These are phyloP conservation scores for Sebastes kiyomatsui DNA, from an alignment of 2,797 vertebrate genomes.

Conservation along the genomic window DNA sequence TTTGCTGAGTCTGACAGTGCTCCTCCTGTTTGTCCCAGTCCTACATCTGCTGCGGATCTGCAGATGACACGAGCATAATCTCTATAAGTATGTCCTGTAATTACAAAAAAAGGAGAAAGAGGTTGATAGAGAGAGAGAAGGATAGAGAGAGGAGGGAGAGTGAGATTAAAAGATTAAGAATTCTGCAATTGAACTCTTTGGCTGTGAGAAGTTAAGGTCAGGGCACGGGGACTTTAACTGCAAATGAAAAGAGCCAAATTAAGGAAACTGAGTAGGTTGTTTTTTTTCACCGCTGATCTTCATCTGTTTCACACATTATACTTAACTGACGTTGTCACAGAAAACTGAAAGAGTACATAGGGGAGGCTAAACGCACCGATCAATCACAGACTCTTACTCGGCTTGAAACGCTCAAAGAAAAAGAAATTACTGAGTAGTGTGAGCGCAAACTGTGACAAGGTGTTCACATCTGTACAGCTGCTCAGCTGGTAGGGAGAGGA, in stretches of 20 bases:
- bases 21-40: conserved; percentile 25
- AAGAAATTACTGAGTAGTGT: conserved; percentile 59
- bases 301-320: conserved; percentile 58
- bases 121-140: conserved; percentile 48
- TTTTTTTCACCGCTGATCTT: conserved; percentile 20
- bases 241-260: conserved; percentile 50
- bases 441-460: conserved; percentile 65
- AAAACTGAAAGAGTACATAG: neutral
- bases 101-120: conserved; percentile 70
- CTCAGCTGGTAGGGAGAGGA: conserved; percentile 23
- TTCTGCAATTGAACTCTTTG: conserved; percentile 72
- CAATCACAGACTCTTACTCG: conserved; percentile 50
- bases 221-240: conserved; percentile 33
- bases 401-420: conserved; percentile 62
- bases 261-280: conserved; percentile 14
- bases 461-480: conserved; percentile 65
- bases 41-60: conserved; percentile 68
- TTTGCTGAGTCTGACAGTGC: neutral
- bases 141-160: conserved; percentile 25
- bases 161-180: conserved; percentile 83
- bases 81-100: conserved; percentile 77
- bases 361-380: conserved; percentile 19
- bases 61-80: conserved; percentile 77
- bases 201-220: conserved; percentile 68
- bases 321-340: conserved; percentile 35